Conservation (phyloP, 2,797 vertebrate species). For the Myotis myotis region DNA sequence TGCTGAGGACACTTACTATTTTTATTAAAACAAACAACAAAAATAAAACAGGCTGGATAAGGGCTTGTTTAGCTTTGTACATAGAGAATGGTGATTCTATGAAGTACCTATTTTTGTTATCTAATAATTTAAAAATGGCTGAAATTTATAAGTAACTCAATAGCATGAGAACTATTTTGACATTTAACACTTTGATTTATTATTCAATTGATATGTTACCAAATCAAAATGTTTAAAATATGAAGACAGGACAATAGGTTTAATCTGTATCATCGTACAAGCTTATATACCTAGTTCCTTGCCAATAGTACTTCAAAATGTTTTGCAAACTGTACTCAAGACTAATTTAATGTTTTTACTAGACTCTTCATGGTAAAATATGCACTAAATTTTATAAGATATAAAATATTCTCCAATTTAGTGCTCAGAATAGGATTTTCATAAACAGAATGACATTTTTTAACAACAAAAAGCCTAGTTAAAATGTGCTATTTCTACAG, state of each 20-base stretch:
- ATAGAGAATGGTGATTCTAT: neutral
- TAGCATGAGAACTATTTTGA: neutral
- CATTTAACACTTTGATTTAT: neutral
- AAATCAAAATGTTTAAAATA: neutral
- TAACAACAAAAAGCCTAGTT: neutral
- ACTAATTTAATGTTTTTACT: neutral
- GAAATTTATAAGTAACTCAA: neutral
- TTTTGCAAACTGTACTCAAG: neutral
- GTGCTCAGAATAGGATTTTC: neutral
- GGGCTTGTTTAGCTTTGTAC: neutral
- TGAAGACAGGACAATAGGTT: neutral
- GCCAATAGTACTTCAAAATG: neutral
- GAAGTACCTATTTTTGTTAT: neutral
- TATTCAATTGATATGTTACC: neutral
- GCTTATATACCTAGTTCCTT: neutral
- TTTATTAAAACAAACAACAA: neutral
- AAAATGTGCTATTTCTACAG: neutral
- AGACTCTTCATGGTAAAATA: neutral
- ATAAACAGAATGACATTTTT: neutral
- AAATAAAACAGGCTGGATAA: neutral
- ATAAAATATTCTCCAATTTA: neutral
- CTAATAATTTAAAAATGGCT: neutral
- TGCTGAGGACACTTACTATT: neutral
- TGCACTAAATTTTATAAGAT: neutral
- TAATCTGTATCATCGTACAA: neutral